Base-by-base conservation (phyloP, 1,140 invertebrate genomes). In the Scaptomyza hsui region DNA sequence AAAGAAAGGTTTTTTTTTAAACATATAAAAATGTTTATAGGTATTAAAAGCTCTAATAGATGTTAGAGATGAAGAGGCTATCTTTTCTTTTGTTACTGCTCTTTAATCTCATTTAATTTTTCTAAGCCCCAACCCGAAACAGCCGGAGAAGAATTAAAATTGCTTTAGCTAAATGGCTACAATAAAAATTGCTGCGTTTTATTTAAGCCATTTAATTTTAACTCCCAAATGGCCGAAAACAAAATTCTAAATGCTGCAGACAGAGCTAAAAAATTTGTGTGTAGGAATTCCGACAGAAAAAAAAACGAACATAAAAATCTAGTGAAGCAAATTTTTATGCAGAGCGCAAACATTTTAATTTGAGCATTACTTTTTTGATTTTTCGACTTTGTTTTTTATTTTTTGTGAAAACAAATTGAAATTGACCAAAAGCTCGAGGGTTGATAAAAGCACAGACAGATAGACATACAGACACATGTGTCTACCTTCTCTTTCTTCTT, bases 321-420 rank as follows among this genome's bases (percentile, higher is more conserved):
- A 86, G 81, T 80, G 63, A 64, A 69, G 71, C 72, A 78, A 29
- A 65, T 82, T 68, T 49, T 52, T 52, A 47, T 51, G 67, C 45
- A 62, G 59, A 62, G 41, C 45, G 52, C 59, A 55, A 78, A 75
- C 79, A 82, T 85, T 83, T 83, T 85, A 80, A 85, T 86, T 85
- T 75, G 61, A 47, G 60, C 49, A 76, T 86, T 74, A 86, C n/a
- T 86, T 86, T 85, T 29, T 85, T 85, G 80, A 85, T 85, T 86
- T 86, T 86, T 70, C 29, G 55, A 75, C 69, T 56, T 67, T 69
- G 60, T 44, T 24, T 13, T 19, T 29, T 42, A 29, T 24, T 60
- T 65, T 77, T 64, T 48, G 18, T 24, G 47, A 55, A 53, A 59
- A 44, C 55, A 56, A 63, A 86, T 85, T 86, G 76, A 85, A 85